Evolutionary conservation across 2,888 invertebrate species (phyloP), one percentile per base, ranked within the genome.

Genomic region (Choristoneura rosaceana): DNA sequence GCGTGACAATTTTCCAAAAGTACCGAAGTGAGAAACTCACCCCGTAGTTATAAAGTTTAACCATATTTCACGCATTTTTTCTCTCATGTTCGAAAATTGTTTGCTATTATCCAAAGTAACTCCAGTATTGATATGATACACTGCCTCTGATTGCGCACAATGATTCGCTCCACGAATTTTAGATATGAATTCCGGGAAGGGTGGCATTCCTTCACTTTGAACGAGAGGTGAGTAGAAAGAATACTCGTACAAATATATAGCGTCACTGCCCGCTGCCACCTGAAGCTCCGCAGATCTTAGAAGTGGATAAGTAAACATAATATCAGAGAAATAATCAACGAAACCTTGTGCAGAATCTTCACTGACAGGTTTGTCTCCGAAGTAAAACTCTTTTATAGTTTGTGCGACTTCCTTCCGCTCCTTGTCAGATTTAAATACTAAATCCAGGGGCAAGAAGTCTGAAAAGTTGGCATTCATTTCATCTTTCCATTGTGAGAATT

Each of bases 291-390:
- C 74, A 5, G 83, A 78, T 71, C 82, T 81, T 4, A 84, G 69
- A 62, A 80, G 82, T 4, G 85, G 77, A 70, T 82, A 85, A 3
- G 74, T 76, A 74, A 87, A 84, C 0, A 82, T 0, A 9, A 80
- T 41, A 93, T 96, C 93, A 4, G 85, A 74, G 63, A 82, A 80
- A 50, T 80, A 88, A 61, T 89, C 78, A 0, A 89, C 70, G 45
- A 79, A 90, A 3, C 69, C 69, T n/a, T 84, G 74, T 66, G 87
- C 73, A 43, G 77, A 82, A 0, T 74, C 74, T 60, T 77, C 76
- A 0, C 64, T 76, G 0, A 90, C 74, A 0, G 78, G 73, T 17
- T 84, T 75, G n/a, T 82, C 74, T 12, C 85, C 87, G 74, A 89
- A 89, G 77, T 87, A 87, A 77, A 84, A 86, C 8, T 81, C 67